Conservation (phyloP, 1,140 invertebrate species). For the Drosophila pachea region DNA sequence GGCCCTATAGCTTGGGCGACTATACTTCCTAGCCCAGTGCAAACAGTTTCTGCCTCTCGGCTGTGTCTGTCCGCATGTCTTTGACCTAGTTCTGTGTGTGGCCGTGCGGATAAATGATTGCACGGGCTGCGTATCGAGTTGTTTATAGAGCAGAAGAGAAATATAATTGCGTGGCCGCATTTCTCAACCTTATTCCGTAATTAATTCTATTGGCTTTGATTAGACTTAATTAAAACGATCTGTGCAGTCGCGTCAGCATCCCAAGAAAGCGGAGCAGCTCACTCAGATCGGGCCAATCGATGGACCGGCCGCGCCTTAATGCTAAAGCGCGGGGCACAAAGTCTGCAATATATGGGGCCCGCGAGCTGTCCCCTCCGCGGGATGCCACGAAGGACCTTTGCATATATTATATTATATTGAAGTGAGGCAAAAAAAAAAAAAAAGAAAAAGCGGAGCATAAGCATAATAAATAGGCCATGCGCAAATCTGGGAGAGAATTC, state of each 20-base stretch:
- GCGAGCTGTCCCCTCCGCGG: not conserved
- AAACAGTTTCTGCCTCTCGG: conserved; percentile 24
- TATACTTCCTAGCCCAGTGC: not conserved
- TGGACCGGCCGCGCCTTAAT: not conserved
- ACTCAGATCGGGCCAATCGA: not conserved
- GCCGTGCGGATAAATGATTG: conserved; percentile 34
- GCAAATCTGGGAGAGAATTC: no score
- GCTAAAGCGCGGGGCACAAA: not conserved
- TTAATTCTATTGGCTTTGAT: conserved; percentile 73
- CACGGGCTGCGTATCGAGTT: conserved; percentile 29
- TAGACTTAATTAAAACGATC: conserved; percentile 68
- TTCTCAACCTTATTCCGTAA: conserved; percentile 55
- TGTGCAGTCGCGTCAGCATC: conserved; percentile 9
- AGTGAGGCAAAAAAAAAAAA: not conserved
- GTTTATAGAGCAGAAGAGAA: conserved; percentile 61
- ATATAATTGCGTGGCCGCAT: conserved; percentile 65
- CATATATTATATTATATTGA: not conserved
- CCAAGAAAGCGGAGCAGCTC: not conserved
- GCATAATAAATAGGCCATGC: no score
- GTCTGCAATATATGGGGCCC: not conserved
- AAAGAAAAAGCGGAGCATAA: no score
- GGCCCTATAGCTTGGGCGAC: not conserved
- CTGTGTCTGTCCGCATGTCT: conserved; percentile 23
- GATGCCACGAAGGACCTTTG: not conserved
- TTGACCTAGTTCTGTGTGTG: conserved; percentile 56